Conservation (phyloP, 2,113 vertebrate species). For the Platysteira castanea region DNA sequence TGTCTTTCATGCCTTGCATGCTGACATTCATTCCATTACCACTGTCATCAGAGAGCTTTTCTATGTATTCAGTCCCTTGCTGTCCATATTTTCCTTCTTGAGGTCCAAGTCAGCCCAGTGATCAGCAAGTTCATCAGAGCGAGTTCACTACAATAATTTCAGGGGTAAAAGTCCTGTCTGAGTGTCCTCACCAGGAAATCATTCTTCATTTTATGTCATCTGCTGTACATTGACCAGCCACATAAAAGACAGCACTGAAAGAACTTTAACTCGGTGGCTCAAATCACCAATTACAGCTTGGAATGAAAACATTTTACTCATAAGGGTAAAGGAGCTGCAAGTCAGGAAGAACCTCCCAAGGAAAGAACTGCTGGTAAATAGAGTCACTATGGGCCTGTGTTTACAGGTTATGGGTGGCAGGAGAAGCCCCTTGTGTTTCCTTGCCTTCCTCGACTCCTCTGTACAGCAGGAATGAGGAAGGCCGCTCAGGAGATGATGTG, state of each 20-base stretch:
- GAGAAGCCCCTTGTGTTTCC: rapidly evolving
- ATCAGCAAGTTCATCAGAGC: neutral
- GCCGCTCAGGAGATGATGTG: neutral
- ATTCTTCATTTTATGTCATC: neutral
- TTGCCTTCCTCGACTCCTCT: rapidly evolving
- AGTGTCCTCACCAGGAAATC: neutral
- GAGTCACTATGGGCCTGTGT: neutral
- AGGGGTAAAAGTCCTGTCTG: neutral
- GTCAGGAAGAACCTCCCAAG: neutral
- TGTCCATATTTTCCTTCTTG: neutral
- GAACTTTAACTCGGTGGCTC: neutral
- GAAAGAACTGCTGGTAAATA: neutral
- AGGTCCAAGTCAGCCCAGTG: neutral
- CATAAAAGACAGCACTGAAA: neutral
- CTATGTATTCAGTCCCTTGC: neutral
- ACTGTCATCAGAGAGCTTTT: neutral
- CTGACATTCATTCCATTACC: neutral
- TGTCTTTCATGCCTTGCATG: neutral
- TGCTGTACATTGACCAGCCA: neutral
- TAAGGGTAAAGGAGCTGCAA: neutral
- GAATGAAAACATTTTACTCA: neutral
- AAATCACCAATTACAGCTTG: neutral
- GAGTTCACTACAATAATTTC: neutral
- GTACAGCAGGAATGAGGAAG: neutral
- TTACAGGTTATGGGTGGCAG: neutral